Percentiles rank a stretch among this genome's conserved stretches.
Evolutionary conservation across 2,113 vertebrate genomes (phyloP).

Genomic region (Planiliza haematocheilus): DNA sequence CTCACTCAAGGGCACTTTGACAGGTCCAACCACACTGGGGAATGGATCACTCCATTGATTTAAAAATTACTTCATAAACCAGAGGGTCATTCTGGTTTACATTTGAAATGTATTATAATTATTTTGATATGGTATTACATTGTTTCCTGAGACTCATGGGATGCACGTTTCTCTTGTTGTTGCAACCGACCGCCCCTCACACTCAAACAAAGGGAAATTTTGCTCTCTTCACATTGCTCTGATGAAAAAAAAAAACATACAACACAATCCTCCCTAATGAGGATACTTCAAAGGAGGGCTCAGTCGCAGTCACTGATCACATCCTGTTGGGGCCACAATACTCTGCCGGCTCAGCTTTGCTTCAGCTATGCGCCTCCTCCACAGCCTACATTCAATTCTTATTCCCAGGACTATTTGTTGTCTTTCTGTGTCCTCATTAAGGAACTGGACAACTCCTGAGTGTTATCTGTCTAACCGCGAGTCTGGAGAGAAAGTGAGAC

Average conservation of each 20-base stretch:
- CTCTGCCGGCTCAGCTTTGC: conserved; percentile 55
- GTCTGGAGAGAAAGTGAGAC: conserved; percentile 15
- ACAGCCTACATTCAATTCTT: conserved; percentile 37
- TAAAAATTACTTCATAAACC: conserved; percentile 21
- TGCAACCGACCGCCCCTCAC: conserved; percentile 23
- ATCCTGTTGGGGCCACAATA: conserved; percentile 44
- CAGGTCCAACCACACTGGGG: conserved; percentile 18
- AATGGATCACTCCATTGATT: conserved; percentile 17
- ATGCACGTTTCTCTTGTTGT: conserved; percentile 52
- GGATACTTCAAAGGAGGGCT: conserved; percentile 60
- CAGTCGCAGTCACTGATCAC: conserved; percentile 47
- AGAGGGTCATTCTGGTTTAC: conserved; percentile 21
- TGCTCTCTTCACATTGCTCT: conserved; percentile 46
- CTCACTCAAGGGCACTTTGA: conserved; percentile 22
- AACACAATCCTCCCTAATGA: conserved; percentile 33
- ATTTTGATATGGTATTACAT: conserved; percentile 50
- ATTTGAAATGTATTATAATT: conserved; percentile 36
- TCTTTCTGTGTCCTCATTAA: conserved; percentile 46
- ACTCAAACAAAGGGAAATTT: conserved; percentile 26
- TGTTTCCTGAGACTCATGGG: conserved; percentile 43
- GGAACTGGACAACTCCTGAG: conserved; percentile 16
- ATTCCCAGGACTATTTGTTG: conserved; percentile 44
- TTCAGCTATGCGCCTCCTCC: conserved; percentile 49
- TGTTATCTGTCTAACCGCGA: conserved; percentile 16
- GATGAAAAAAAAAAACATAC: conserved; percentile 26